phyloP scores from a whole-genome alignment of 2,888 invertebrate species.

The Mystacides longicornis region DNA sequence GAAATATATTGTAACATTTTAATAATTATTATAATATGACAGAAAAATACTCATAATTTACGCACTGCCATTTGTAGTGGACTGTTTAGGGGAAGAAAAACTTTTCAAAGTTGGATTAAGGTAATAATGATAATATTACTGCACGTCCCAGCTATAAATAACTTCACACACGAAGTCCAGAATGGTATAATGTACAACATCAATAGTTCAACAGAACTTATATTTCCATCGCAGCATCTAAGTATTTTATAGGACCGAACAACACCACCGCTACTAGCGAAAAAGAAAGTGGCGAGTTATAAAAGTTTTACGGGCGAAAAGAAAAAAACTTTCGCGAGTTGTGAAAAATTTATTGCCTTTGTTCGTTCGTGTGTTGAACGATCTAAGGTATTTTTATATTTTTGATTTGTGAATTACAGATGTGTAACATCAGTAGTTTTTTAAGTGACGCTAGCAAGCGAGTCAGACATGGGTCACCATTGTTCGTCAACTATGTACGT shows the following conservation, averaged over 20 bases:
- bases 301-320: slow-evolving; percentile 23
- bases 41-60: slow-evolving; percentile 1
- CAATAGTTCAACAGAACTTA: neutral
- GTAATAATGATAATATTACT: slow-evolving; percentile 20
- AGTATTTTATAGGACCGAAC: neutral
- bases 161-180: slow-evolving; percentile 21
- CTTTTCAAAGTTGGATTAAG: slow-evolving; percentile 18
- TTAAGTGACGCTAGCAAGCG: too few relatives aligned
- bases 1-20: neutral
- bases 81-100: slow-evolving; percentile 7
- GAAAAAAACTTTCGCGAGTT: slow-evolving; percentile 25
- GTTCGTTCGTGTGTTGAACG: slow-evolving; percentile 17
- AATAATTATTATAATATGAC: neutral
- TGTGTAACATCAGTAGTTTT: too few relatives aligned
- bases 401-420: slow-evolving; percentile 26
- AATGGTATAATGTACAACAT: neutral
- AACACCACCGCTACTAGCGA: neutral
- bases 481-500: too few relatives aligned
- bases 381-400: slow-evolving; percentile 18
- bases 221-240: neutral
- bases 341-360: slow-evolving; percentile 27
- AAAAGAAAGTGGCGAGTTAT: slow-evolving; percentile 22
- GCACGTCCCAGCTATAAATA: slow-evolving; percentile 25
- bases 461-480: too few relatives aligned
- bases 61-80: neutral